phyloP scores from a whole-genome alignment of 2,888 invertebrate species.

The Pterostichus madidus region DNA sequence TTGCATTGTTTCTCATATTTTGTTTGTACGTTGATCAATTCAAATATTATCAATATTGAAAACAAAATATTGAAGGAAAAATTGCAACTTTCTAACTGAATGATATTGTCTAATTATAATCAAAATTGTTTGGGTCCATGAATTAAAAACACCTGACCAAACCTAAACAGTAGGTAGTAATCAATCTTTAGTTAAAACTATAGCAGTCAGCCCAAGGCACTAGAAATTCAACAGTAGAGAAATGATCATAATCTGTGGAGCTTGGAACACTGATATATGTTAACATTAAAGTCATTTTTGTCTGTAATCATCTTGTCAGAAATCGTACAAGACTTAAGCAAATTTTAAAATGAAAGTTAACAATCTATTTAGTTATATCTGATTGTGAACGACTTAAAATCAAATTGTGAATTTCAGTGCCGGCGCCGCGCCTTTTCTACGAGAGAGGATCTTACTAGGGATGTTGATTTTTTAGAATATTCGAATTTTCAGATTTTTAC shows the following conservation, averaged over 20 bases:
- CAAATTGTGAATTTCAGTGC: too few species aligned
- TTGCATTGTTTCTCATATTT: too few species aligned
- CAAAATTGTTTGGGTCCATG: background rate
- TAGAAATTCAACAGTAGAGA: constrained; percentile 26
- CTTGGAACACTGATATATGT: constrained; percentile 19
- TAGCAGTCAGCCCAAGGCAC: constrained; percentile 20
- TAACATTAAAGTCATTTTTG: constrained; percentile 46
- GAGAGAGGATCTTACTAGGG: too few species aligned
- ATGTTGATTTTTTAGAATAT: too few species aligned
- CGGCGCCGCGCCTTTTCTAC: too few species aligned
- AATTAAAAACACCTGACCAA: constrained; percentile 9
- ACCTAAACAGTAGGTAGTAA: background rate
- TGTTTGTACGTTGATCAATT: too few species aligned
- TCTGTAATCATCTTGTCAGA: constrained; percentile 51
- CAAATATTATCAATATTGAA: background rate
- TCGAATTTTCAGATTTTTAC: too few species aligned
- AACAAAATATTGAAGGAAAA: background rate
- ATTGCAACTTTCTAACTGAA: background rate
- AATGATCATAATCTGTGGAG: constrained; percentile 26
- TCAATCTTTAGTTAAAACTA: constrained; percentile 36
- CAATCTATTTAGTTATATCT: constrained; percentile 1
- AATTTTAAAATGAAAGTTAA: constrained; percentile 37
- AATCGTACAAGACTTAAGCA: constrained; percentile 15
- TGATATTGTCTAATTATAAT: background rate
- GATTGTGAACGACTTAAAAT: background rate